A percentile compares a stretch with the other conserved stretches of the same genome.
These are phyloP conservation scores for Thunnus maccoyii DNA, from an alignment of 2,113 vertebrate genomes.

Conservation along the genomic window DNA sequence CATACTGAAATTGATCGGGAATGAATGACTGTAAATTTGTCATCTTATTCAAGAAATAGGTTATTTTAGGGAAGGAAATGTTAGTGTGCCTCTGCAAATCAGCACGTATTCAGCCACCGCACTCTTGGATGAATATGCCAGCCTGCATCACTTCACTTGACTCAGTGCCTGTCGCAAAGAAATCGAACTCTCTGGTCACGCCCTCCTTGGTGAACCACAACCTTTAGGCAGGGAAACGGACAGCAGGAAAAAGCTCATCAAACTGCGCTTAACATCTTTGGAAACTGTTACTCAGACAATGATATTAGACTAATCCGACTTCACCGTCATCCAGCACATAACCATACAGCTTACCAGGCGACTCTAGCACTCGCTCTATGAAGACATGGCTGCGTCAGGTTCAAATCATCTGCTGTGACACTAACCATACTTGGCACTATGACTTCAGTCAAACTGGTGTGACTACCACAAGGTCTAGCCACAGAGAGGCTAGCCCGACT, in stretches of 20 bases:
- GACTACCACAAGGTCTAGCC: conserved; percentile 69
- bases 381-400: conserved; percentile 65
- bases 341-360: conserved; percentile 50
- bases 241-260: conserved; percentile 79
- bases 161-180: conserved; percentile 68
- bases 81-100: conserved; percentile 60
- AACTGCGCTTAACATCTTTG: conserved; percentile 71
- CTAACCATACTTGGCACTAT: conserved; percentile 71
- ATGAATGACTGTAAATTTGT: conserved; percentile 7
- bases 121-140: conserved; percentile 58
- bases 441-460: conserved; percentile 69
- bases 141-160: conserved; percentile 67
- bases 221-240: conserved; percentile 71
- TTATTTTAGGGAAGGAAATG: conserved; percentile 53
- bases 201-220: conserved; percentile 75
- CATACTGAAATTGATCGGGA: conserved; percentile 14
- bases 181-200: conserved; percentile 62
- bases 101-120: conserved; percentile 59
- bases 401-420: conserved; percentile 66
- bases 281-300: conserved; percentile 78
- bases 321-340: conserved; percentile 43
- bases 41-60: conserved; percentile 21
- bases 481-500: conserved; percentile 67
- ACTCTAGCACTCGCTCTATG: conserved; percentile 34
- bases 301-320: conserved; percentile 67